These are phyloP conservation scores for Ceraclea dissimilis DNA, from an alignment of 2,888 invertebrate species.

Conservation along the genomic window DNA sequence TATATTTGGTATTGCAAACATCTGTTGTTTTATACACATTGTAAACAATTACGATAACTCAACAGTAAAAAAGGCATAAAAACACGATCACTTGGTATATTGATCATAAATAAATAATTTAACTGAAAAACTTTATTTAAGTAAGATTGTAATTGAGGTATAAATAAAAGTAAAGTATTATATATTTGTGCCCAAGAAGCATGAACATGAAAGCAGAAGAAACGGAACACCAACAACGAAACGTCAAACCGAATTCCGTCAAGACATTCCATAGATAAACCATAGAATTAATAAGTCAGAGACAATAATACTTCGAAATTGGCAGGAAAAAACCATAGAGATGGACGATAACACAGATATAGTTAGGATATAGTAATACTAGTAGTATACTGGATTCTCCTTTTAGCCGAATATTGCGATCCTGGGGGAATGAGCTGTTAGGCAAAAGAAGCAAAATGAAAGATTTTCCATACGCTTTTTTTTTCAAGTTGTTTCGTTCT, in stretches of 20 bases:
- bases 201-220: slow-evolving; percentile 11
- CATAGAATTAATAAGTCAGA: neutral
- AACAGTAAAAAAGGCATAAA: slow-evolving; percentile 8
- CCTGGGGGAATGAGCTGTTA: too few relatives aligned
- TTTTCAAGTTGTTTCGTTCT: too few relatives aligned
- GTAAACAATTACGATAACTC: slow-evolving; percentile 13
- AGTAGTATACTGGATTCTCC: too few relatives aligned
- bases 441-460: too few relatives aligned
- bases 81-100: slow-evolving; percentile 12
- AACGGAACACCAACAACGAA: slow-evolving; percentile 24
- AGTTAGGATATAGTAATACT: too few relatives aligned
- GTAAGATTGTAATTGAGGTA: slow-evolving; percentile 14
- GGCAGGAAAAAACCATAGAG: too few relatives aligned
- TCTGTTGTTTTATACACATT: slow-evolving; percentile 21
- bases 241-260: slow-evolving; percentile 26
- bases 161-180: slow-evolving; percentile 13
- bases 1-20: slow-evolving; percentile 20
- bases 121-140: slow-evolving; percentile 8
- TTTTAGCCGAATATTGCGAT: too few relatives aligned
- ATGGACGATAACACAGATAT: too few relatives aligned
- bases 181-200: slow-evolving; percentile 20
- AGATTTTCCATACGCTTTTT: too few relatives aligned
- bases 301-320: too few relatives aligned
- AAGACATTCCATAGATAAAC: slow-evolving; percentile 22
- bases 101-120: slow-evolving; percentile 6